These are phyloP conservation scores for Melinaea marsaeus DNA, from an alignment of 2,888 invertebrate species.

Conservation along the genomic window DNA sequence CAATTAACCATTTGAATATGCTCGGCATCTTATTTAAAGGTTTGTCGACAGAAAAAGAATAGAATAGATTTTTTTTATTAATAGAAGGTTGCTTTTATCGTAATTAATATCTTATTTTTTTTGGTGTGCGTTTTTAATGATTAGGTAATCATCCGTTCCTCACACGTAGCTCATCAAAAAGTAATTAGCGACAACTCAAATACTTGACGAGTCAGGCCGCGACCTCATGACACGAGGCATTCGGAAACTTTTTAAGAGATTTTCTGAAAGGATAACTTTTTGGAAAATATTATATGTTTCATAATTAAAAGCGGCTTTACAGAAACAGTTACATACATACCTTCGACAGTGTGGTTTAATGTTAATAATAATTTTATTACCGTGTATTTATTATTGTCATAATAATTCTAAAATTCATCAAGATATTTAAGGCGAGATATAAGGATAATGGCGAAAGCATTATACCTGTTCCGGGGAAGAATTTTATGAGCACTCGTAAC, in stretches of 20 bases:
- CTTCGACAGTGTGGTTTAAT: no score
- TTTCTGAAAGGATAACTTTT: neutral
- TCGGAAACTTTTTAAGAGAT: constrained; percentile 4
- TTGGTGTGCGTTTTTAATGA: constrained; percentile 40
- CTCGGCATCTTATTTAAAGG: no score
- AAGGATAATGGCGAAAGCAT: constrained; percentile 2
- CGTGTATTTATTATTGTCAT: neutral
- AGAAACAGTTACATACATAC: constrained; percentile 9
- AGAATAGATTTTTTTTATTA: no score
- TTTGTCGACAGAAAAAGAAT: no score
- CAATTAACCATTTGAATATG: no score
- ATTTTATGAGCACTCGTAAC: constrained; percentile 6
- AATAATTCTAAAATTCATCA: neutral
- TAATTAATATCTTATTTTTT: constrained; percentile 1
- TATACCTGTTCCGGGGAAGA: neutral
- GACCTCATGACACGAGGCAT: constrained; percentile 23
- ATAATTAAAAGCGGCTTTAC: neutral
- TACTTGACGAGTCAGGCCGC: constrained; percentile 38
- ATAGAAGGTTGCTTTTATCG: no score
- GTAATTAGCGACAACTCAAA: constrained; percentile 59
- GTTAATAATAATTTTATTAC: no score
- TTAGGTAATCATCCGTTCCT: constrained; percentile 50
- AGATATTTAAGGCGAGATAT: neutral
- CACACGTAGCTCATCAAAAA: constrained; percentile 63
- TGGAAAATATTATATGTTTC: neutral